phyloP scores from a whole-genome alignment of 2,113 vertebrate species.

The Halichoeres trimaculatus region DNA sequence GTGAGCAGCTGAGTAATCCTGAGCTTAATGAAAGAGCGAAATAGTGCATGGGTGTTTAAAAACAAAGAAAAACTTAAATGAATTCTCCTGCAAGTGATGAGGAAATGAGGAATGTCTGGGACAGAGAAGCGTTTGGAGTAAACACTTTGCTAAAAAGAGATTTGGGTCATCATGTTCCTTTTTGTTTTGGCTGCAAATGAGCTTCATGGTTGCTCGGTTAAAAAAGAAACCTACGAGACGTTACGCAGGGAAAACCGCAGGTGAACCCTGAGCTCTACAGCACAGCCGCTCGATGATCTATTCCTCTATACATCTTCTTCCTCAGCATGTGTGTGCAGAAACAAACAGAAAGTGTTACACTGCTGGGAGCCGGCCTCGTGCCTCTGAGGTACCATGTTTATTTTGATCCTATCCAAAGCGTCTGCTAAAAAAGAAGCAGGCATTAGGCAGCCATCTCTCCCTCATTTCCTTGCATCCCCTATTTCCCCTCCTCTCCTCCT shows the following conservation, averaged over 20 bases:
- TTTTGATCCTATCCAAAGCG: constrained; percentile 56
- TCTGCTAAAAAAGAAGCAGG: constrained; percentile 29
- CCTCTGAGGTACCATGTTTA: constrained; percentile 46
- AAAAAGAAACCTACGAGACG: constrained; percentile 12
- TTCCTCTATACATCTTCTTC: background rate
- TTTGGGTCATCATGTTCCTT: constrained; percentile 55
- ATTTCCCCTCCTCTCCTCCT: constrained; percentile 25
- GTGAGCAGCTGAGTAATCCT: constrained; percentile 20
- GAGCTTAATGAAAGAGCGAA: background rate
- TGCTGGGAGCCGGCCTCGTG: background rate
- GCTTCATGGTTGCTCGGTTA: background rate
- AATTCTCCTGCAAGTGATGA: background rate
- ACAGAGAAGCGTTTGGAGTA: background rate
- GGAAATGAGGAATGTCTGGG: background rate
- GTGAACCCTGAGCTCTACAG: constrained; percentile 9
- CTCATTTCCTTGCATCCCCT: constrained; percentile 23
- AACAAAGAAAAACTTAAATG: background rate
- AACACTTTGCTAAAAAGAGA: constrained; percentile 9
- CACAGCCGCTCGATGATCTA: too few relatives aligned
- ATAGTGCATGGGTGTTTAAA: background rate
- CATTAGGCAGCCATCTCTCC: constrained; percentile 24
- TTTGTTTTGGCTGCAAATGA: background rate
- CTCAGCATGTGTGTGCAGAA: background rate
- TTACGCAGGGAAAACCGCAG: constrained; percentile 31
- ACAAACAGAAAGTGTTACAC: constrained; percentile 7